Base-by-base conservation (phyloP, 2,888 invertebrate species). In the Trisateles emortualis region DNA sequence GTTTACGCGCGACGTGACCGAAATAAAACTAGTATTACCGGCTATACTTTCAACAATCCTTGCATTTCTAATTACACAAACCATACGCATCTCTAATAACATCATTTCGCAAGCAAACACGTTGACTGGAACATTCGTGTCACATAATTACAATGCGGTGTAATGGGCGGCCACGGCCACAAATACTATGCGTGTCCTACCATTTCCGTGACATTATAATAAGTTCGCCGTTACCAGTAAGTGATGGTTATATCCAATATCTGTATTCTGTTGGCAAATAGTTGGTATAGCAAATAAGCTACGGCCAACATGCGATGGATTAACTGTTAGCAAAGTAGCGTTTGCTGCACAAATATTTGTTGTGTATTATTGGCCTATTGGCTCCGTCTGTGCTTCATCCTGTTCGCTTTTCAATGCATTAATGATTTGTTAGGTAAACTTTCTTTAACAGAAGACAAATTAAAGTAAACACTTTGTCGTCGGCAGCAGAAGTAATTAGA, bases 181-280 rank as follows among this genome's bases (percentile, higher is more conserved):
- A 67, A 73, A 59, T 65, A 71, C 55, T 64, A 62, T 47, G 55
- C 56, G 51, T 59, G 55, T 54, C 62, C 59, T 55, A 67, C 59
- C 60, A 61, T 74, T 76, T 76, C 74, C 71, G 59, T 55, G 60
- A 72, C 64, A 75, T 64, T 74, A 74, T 79, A 77, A 78, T 74
- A 73, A 62, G 68, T 62, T 57, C 24, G 30, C 72, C 72, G 76
- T 76, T 78, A 76, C 58, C 53, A 38, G 53, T 79, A 81, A 82
- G 69, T 79, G 75, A 75, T 71, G 72, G 79, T 78, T 76, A 65
- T 76, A 75, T 77, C 73, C 74, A 78, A 78, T 77, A 71, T 75
- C 76, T 54, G 68, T 63, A 65, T 59, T 60, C 63, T 67, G 64
- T 66, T 51, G 32, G 62, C 64, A 69, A 64, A 73, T 51, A 69